Evolutionary conservation across 92 coral and sea anemone species (phyloP).

Genomic region (Epizoanthus ramosus): DNA sequence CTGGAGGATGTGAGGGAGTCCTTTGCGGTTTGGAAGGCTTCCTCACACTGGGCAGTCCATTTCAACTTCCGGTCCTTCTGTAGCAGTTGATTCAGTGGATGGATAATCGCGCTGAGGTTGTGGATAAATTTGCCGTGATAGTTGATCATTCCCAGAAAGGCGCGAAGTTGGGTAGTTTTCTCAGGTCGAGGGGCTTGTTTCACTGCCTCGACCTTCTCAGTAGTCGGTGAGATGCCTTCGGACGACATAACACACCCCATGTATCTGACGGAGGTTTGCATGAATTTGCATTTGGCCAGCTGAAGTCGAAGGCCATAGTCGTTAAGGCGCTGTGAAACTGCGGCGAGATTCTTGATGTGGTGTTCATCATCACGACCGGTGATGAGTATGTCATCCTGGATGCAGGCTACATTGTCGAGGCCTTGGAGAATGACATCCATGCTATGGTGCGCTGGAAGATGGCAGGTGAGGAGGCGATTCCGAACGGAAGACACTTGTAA

Average conservation of each 20-base stretch:
- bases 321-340: constrained; percentile 2
- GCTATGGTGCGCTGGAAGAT: constrained; percentile 43
- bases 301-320: background rate
- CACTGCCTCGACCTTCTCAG: constrained; percentile 69
- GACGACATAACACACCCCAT: constrained; percentile 60
- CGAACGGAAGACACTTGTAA: constrained; percentile 59
- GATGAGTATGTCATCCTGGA: constrained; percentile 34
- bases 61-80: constrained; percentile 48
- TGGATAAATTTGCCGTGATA: constrained; percentile 65
- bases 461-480: constrained; percentile 67
- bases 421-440: constrained; percentile 57
- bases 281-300: constrained; percentile 58
- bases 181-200: constrained; percentile 60
- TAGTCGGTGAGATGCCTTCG: constrained; percentile 64
- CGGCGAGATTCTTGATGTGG: constrained; percentile 17
- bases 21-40: constrained; percentile 49
- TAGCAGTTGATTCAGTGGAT: constrained; percentile 60
- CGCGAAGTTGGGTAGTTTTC: constrained; percentile 56
- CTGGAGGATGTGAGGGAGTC: constrained; percentile 50
- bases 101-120: constrained; percentile 60
- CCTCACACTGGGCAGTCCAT: constrained; percentile 47
- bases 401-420: constrained; percentile 36
- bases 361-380: constrained; percentile 28
- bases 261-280: constrained; percentile 62
- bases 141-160: constrained; percentile 68